These are phyloP conservation scores for Pandemis cinnamomeana DNA, from an alignment of 2,888 invertebrate genomes.

Conservation along the genomic window DNA sequence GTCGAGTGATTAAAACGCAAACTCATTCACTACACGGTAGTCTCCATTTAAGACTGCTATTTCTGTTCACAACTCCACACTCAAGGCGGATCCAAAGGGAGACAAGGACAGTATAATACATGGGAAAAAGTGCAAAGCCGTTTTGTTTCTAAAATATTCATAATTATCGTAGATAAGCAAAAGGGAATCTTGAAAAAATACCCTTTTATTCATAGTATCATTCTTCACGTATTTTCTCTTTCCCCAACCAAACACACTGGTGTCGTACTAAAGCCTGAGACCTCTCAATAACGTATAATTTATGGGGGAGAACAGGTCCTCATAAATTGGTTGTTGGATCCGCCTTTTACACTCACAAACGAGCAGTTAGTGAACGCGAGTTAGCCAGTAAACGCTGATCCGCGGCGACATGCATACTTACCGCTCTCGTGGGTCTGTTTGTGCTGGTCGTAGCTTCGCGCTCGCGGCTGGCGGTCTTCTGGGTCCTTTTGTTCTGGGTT, in stretches of 20 bases:
- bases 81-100: background rate
- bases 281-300: background rate
- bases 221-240: no score
- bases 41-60: background rate
- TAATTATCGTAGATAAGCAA: no score
- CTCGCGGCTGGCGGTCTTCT: constrained; percentile 74
- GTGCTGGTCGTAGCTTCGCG: constrained; percentile 81
- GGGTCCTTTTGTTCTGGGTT: constrained; percentile 65
- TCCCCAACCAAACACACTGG: no score
- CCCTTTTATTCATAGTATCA: no score
- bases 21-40: background rate
- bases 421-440: constrained; percentile 77
- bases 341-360: constrained; percentile 21
- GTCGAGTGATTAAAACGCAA: background rate
- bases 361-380: constrained; percentile 47
- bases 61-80: background rate
- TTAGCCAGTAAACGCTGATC: constrained; percentile 44
- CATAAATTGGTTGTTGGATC: constrained; percentile 3
- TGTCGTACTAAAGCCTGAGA: background rate
- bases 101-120: background rate
- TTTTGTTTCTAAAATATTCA: background rate
- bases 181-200: no score
- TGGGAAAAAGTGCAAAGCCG: background rate
- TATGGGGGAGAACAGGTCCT: background rate
- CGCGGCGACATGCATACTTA: constrained; percentile 54